Base-by-base conservation (phyloP, 2,888 invertebrate genomes). In the Oxyteleia sp. region DNA sequence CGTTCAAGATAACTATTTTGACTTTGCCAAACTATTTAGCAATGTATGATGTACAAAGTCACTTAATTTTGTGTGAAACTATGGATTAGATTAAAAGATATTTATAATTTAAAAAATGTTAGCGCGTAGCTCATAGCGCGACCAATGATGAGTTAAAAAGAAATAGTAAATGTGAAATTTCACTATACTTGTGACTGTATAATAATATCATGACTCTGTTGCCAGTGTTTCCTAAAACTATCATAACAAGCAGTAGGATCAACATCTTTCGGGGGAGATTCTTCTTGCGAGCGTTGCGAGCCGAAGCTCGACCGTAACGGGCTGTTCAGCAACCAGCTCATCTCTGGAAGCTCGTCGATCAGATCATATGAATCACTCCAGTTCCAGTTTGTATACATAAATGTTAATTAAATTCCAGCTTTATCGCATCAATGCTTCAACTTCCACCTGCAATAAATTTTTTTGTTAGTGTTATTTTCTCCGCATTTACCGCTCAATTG, bases 191-290 rank as follows among this genome's bases (percentile, higher is more conserved):
- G 95, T 45, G 96, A 96, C 87, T 96, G 95, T 85, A 95, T 94
- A 88, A 98, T 97, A 78, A 98, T 97, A 86, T 97, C 97, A 89
- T 96, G 94, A 1, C 97, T 97, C 93, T 98, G 98, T 90, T 98
- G 97, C 98, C 98, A 98, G 93, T 98, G 98, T 92, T 97, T 97
- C 92, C 97, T 96, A 94, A 98, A 98, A 90, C 98, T 98, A 93
- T 97, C 98, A 91, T 97, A 97, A 93, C 98, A 98, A 5, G 98
- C 98, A 66, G 97, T 96, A 0, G 98, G 97, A 94, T 98, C 98
- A 89, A 96, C 96, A 91, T 96, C 96, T 82, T 94, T 94, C 7
- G 96, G 95, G 3, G 96, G 95, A 8, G 96, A 95, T 57, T 84
- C 84, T 88, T 96, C 96, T 43, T 96, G 94, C 61, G 95, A 95